Conservation (phyloP, 2,888 invertebrate genomes). For the Plemyria rubiginata region DNA sequence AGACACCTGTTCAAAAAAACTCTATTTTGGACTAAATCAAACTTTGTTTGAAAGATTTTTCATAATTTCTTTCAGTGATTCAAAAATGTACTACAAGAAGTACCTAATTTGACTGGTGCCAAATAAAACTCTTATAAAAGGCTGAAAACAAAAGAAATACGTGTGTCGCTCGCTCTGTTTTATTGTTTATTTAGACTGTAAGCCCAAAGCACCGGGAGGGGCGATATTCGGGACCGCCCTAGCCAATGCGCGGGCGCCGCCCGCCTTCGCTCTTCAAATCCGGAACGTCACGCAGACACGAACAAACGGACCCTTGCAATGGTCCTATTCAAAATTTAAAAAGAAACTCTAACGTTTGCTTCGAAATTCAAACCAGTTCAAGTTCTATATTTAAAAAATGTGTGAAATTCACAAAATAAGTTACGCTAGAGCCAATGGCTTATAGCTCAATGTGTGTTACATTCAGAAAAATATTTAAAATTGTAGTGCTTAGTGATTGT, state of each 20-base stretch:
- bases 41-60: too few species aligned
- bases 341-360: constrained; percentile 12
- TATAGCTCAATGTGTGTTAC: background rate
- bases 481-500: constrained; percentile 40
- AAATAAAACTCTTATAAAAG: background rate
- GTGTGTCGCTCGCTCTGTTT: constrained; percentile 46
- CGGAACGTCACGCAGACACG: constrained; percentile 59
- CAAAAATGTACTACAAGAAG: too few species aligned
- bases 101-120: too few species aligned
- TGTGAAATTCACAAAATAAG: background rate
- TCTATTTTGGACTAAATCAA: too few species aligned
- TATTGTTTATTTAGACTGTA: constrained; percentile 53
- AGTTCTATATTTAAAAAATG: background rate
- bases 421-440: background rate
- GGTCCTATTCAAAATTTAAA: constrained; percentile 31
- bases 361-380: constrained; percentile 20
- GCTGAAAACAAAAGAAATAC: background rate
- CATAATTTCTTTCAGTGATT: too few species aligned
- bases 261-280: constrained; percentile 71
- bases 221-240: constrained; percentile 74
- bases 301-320: constrained; percentile 47
- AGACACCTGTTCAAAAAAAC: too few species aligned
- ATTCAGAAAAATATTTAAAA: background rate
- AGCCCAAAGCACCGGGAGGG: constrained; percentile 67
- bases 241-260: constrained; percentile 57